A percentile compares a stretch with the other conserved stretches of the same genome.
These are phyloP conservation scores for Nesogale talazaci DNA, from an alignment of 2,113 vertebrate genomes.

Conservation along the genomic window DNA sequence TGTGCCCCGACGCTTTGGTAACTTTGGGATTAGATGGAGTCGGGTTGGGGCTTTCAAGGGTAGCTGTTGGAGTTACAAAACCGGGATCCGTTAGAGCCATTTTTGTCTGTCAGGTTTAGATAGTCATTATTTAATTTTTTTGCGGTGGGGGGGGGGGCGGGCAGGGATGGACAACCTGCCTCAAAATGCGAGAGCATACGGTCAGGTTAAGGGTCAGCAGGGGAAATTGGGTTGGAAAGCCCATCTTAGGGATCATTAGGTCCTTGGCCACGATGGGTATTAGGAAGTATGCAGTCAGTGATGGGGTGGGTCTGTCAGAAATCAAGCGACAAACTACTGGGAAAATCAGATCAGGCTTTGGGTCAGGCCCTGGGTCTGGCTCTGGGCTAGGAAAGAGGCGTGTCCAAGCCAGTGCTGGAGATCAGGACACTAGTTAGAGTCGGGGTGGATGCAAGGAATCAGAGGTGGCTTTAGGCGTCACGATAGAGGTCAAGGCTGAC, in stretches of 20 bases:
- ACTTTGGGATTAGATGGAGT: not conserved
- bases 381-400: not conserved
- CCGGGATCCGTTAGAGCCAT: not conserved
- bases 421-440: not conserved
- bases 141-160: too few species aligned
- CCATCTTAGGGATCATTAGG: constrained; percentile 38
- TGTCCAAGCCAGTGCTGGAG: too few species aligned
- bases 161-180: not conserved
- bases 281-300: constrained; percentile 12
- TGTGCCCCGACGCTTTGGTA: constrained; percentile 26
- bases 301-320: not conserved
- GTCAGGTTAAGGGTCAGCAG: constrained; percentile 32
- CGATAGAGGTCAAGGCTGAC: not conserved
- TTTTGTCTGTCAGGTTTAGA: constrained; percentile 32
- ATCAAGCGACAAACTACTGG: constrained; percentile 18
- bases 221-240: constrained; percentile 41
- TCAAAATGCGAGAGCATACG: constrained; percentile 20
- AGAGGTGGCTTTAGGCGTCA: not conserved
- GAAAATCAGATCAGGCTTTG: constrained; percentile 12
- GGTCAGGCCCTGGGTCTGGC: not conserved
- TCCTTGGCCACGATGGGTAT: not conserved
- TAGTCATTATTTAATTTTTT: constrained; percentile 22
- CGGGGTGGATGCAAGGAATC: constrained; percentile 32
- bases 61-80: constrained; percentile 12
- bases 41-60: not conserved